Conservation (phyloP, 2,113 vertebrate genomes). For the Bucco capensis region DNA sequence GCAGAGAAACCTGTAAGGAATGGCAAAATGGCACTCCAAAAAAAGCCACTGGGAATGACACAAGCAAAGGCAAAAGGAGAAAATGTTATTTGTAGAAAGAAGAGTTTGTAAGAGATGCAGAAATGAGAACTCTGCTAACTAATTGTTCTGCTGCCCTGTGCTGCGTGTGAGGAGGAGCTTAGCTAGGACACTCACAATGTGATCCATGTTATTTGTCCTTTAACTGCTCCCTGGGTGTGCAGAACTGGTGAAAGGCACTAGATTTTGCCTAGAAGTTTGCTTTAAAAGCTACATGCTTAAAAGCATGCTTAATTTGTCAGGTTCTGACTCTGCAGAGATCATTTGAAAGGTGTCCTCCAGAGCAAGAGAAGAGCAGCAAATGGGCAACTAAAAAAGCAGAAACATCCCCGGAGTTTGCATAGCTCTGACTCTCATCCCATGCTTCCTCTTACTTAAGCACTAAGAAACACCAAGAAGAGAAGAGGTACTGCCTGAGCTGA, state of each 20-base stretch:
- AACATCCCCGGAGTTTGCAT: not conserved
- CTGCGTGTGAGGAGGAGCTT: not conserved
- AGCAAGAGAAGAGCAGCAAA: not conserved
- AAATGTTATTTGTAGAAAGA: not conserved
- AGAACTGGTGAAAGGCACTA: not conserved
- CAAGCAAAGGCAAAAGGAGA: not conserved
- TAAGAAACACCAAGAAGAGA: not conserved
- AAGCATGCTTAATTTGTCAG: accelerated
- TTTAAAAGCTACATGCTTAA: not conserved
- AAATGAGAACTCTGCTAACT: not conserved
- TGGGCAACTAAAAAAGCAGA: accelerated
- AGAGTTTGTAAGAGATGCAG: not conserved
- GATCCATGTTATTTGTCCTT: not conserved
- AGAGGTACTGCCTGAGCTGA: not conserved
- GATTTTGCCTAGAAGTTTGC: not conserved
- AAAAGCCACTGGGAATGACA: not conserved
- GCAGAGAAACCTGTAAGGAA: not conserved
- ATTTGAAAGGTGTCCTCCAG: not conserved
- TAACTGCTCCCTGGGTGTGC: not conserved
- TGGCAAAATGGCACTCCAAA: not conserved
- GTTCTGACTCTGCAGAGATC: not conserved
- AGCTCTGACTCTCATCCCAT: not conserved
- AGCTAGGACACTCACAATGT: not conserved
- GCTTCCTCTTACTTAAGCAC: not conserved
- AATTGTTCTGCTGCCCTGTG: not conserved